Base-by-base conservation (phyloP, 2,888 invertebrate species). In the Trachelus iudaicus region DNA sequence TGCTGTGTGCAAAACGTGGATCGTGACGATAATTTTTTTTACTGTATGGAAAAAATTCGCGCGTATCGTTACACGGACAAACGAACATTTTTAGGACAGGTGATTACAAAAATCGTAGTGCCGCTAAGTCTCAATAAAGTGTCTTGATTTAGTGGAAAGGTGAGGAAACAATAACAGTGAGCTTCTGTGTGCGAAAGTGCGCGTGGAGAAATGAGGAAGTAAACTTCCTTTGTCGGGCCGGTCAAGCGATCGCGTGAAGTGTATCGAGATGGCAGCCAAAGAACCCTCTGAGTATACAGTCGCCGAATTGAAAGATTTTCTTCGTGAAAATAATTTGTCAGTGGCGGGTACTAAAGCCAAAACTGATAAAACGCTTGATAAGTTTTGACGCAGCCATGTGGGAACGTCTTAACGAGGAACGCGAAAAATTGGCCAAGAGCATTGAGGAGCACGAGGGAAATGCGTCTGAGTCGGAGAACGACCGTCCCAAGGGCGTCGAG, bases 211-310 rank as follows among this genome's bases (percentile, higher is more conserved):
- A 34, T 12, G 35, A 35, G 1, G 35, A 35, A 75, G 40, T 75
- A 77, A 9, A 31, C 68, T 75, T 71, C 34, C n/a, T 75, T 56
- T 40, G 69, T 40, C n/a, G 40, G n/a, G 77, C n/a, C 75, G 69
- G 73, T 56, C 68, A 23, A 71, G 33, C 40, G 77, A 77, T 75
- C 77, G 75, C 71, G 75, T 31, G 68, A 68, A 75, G 75, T 23
- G 75, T 33, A 34, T 75, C 23, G 30, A 69, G 34, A 78, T 78
- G 73, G 78, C 69, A n/a, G 37, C 76, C 33, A 78, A 73, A 73
- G 15, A 78, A 69, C 76, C 76, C n/a, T 15, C n/a, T 35, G 78
- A 78, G 33, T 78, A 78, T 69, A 78, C 78, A 9, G 73, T 69
- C 40, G 3, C 56, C 35, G 78, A 78, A 69, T 40, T 78, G 23